A percentile compares a stretch with the other conserved stretches of the same genome.
phyloP scores from a whole-genome alignment of 2,797 vertebrate genomes.

The Propithecus perrieri region DNA sequence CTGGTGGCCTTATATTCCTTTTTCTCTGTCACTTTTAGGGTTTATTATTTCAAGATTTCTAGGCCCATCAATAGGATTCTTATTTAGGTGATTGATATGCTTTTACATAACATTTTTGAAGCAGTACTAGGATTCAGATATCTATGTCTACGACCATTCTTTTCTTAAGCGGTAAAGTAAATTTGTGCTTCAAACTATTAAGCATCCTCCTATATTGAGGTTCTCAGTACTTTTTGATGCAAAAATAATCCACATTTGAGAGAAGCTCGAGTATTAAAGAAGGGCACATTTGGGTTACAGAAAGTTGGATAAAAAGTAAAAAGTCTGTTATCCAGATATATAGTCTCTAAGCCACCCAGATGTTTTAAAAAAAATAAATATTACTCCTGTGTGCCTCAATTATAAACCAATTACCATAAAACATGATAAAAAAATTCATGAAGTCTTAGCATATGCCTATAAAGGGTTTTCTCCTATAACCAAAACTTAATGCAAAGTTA shows the following conservation, averaged over 20 bases:
- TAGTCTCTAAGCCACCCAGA: not conserved
- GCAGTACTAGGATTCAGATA: constrained; percentile 6
- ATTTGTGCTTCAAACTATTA: not conserved
- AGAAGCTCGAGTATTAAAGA: constrained; percentile 19
- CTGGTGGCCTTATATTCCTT: not conserved
- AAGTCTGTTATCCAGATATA: not conserved
- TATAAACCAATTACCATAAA: constrained; percentile 8
- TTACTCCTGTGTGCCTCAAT: not conserved
- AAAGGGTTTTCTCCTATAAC: not conserved
- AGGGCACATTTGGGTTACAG: not conserved
- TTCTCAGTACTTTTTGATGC: not conserved
- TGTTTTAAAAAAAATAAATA: constrained; percentile 22
- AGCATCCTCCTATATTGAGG: not conserved
- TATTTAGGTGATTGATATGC: not conserved
- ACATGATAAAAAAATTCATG: not conserved
- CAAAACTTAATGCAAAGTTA: constrained; percentile 11
- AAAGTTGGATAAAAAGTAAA: constrained; percentile 1
- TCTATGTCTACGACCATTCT: not conserved
- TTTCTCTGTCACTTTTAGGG: not conserved
- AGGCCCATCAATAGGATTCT: not conserved
- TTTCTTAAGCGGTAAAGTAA: constrained; percentile 35
- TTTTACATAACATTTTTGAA: constrained; percentile 32
- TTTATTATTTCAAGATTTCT: constrained; percentile 29
- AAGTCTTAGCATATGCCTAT: not conserved
- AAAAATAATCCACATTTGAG: constrained; percentile 26